phyloP scores from a whole-genome alignment of 2,888 invertebrate genomes.

The Tillus elongatus region DNA sequence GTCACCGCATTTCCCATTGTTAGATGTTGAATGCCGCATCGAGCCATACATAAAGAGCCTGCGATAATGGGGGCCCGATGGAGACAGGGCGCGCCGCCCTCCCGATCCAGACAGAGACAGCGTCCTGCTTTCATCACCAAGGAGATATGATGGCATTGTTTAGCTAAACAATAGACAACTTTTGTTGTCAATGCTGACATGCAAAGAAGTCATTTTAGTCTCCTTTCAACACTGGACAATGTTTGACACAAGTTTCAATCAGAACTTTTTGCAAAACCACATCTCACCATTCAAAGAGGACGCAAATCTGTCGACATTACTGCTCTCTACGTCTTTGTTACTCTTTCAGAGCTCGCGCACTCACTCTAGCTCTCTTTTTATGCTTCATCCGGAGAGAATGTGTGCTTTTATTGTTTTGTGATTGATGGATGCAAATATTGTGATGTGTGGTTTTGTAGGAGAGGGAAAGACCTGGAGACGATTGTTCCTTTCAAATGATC shows the following conservation, averaged over 20 bases:
- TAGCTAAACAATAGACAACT: slow-evolving; percentile 40
- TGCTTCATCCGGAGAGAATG: no score
- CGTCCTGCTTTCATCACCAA: slow-evolving; percentile 28
- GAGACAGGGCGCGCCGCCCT: slow-evolving; percentile 5
- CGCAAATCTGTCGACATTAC: no score
- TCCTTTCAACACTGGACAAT: slow-evolving; percentile 35
- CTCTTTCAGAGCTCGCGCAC: no score
- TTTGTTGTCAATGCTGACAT: slow-evolving; percentile 40
- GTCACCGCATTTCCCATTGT: slow-evolving; percentile 38
- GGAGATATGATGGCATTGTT: slow-evolving; percentile 41
- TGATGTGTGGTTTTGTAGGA: no score
- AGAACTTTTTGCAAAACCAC: slow-evolving; percentile 25
- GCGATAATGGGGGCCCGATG: slow-evolving; percentile 33
- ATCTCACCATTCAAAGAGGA: background rate
- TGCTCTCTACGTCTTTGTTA: no score
- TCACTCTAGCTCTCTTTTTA: no score
- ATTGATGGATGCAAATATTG: no score
- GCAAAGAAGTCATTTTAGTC: slow-evolving; percentile 39
- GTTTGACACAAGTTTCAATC: slow-evolving; percentile 37
- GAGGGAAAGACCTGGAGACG: no score
- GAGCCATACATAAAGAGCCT: slow-evolving; percentile 36
- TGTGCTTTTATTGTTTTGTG: no score
- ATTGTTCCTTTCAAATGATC: no score
- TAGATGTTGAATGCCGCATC: slow-evolving; percentile 37
- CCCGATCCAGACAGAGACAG: slow-evolving; percentile 2